Evolutionary conservation across 2,888 invertebrate genomes (phyloP), one percentile per base, ranked within the genome.

Genomic region (Heliconius ethilla): DNA sequence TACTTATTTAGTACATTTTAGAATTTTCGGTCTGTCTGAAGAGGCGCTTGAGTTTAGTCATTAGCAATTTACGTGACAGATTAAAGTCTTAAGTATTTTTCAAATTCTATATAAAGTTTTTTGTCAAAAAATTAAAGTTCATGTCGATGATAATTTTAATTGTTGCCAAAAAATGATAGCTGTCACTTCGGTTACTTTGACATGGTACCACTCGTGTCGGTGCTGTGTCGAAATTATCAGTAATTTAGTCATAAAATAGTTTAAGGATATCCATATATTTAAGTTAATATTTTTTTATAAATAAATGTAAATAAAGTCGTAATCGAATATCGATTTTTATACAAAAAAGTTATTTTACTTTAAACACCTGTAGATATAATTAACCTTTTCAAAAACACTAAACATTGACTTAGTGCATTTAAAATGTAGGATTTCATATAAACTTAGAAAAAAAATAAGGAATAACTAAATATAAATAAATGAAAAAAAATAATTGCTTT

Each of bases 201-300:
- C 90, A 89, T 87, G 84, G 88, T 84, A 91, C 90, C 91, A 86
- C 84, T 86, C 81, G 25, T 85, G 88, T 87, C 82, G 92, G 89
- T 92, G 86, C 88, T 87, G 83, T 91, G 92, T 92, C 89, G 92
- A 93, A 90, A 88, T 85, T 82, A 83, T 87, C 86, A 86, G 84
- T 86, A 87, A 87, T 87, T 89, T 91, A 93, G 93, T 93, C 90
- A 90, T 92, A 86, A 75, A 62, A 25, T 81, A 83, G 77, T 67
- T 40, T 82, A 82, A 81, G 81, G 59, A 59, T 59, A 80, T 73
- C 27, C 59, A 76, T 65, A 67, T 69, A 78, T 77, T 77, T 81
- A 81, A 82, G 80, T 80, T 80, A 80, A 81, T 81, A 70, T 78
- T 75, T 82, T 69, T 82, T 81, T 78, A 81, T 78, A 75, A 77